These are phyloP conservation scores for Centropyge bicolor DNA, from an alignment of 2,797 vertebrate genomes.

Conservation along the genomic window DNA sequence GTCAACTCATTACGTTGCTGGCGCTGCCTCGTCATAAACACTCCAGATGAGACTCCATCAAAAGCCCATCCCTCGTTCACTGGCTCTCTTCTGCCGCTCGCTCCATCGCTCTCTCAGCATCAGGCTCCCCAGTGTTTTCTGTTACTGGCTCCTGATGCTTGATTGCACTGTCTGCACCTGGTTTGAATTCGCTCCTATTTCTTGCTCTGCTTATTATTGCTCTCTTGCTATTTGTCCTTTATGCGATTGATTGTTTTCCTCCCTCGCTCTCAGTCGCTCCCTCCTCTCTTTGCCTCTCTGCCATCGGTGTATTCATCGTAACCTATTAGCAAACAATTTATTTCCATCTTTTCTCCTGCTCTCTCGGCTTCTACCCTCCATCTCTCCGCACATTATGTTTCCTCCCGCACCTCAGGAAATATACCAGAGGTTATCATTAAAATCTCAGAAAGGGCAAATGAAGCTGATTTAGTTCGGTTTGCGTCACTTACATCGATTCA, in stretches of 20 bases:
- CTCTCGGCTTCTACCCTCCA: not conserved
- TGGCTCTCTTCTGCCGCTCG: constrained; percentile 45
- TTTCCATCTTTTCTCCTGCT: not conserved
- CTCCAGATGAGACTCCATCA: constrained; percentile 82
- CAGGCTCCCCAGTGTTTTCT: constrained; percentile 63
- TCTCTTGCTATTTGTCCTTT: constrained; percentile 41
- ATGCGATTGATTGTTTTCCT: constrained; percentile 22
- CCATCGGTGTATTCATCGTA: constrained; percentile 1
- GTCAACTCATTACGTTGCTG: constrained; percentile 89
- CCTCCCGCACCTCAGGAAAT: not conserved
- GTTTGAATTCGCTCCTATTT: constrained; percentile 23
- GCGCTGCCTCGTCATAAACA: constrained; percentile 84
- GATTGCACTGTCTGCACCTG: constrained; percentile 61
- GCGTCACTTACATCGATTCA: constrained; percentile 54
- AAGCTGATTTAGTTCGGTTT: constrained; percentile 53
- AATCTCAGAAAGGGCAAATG: constrained; percentile 48
- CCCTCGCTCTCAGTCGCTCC: not conserved
- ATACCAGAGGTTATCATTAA: constrained; percentile 24
- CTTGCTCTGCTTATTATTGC: constrained; percentile 13
- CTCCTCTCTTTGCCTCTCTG: constrained; percentile 10
- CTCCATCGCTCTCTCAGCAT: constrained; percentile 46
- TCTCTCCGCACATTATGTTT: not conserved
- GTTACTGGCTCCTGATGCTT: constrained; percentile 48
- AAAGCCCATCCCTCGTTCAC: constrained; percentile 73
- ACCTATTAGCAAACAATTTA: constrained; percentile 5